Evolutionary conservation across 2,888 invertebrate genomes (phyloP), one percentile per base, ranked within the genome.

Genomic region (Sphaeridia pumilis): DNA sequence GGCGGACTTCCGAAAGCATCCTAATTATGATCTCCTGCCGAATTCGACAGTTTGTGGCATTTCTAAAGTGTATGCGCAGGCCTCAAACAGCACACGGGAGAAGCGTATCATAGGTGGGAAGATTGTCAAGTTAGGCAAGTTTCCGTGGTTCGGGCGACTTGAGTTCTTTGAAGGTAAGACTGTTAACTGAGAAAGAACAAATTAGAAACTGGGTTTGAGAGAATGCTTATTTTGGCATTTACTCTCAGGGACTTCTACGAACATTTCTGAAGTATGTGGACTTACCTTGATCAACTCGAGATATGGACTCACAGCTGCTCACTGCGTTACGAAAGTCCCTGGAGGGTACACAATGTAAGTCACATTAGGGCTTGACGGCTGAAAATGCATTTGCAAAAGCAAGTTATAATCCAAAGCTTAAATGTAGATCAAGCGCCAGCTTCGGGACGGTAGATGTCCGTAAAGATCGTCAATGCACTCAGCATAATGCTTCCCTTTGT

Each of bases 271-370:
- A 74, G 88, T 88, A 70, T 89, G 88, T 67, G 88, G 87, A 14
- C 88, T 86, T 45, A 84, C 85, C 72, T 74, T 88, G 58, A 65
- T 65, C 64, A 84, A 81, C 68, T 81, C 82, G 66, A 73, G 77
- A 58, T 84, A 84, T 67, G 72, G 85, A 24, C 65, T 86, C 46
- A 86, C 86, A 0, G 86, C 86, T 1, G 82, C 82, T 0, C 87
- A 87, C 69, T 87, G 87, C 66, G 84, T 88, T 2, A 41, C 46
- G 10, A 36, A 41, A 12, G 27, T 45, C 31, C 52, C 52, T 4
- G 31, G 41, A n/a, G 52, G 52, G 2, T 38, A 52, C 28, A 41
- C 28, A n/a, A 25, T 52, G 42, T 49, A 31, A 20, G 43, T 43
- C 2, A 22, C 17, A 14, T 38, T 5, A 7, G 38, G 17, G 20